These are phyloP conservation scores for Spodoptera picta DNA, from an alignment of 2,888 invertebrate genomes.

Conservation along the genomic window DNA sequence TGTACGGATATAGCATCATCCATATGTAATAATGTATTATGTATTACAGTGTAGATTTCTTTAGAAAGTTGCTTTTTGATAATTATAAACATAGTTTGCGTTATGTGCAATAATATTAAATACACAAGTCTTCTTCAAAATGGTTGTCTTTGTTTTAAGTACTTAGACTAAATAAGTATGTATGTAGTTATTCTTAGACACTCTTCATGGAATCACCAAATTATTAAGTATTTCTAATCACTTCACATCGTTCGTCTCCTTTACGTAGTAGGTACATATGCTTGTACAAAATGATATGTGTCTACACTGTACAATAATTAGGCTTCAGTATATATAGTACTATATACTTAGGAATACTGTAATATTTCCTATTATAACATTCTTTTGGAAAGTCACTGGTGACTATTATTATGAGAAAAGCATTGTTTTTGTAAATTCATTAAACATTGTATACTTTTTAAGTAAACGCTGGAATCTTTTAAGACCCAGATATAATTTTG, in stretches of 20 bases:
- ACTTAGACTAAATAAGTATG: constrained; percentile 46
- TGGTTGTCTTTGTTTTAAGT: constrained; percentile 54
- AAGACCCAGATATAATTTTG: constrained; percentile 56
- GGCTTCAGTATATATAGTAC: constrained; percentile 54
- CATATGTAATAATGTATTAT: constrained; percentile 25
- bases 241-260: constrained; percentile 54
- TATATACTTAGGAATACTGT: constrained; percentile 59
- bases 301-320: constrained; percentile 59
- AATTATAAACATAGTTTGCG: constrained; percentile 18
- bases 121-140: constrained; percentile 46
- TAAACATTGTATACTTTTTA: constrained; percentile 56
- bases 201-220: constrained; percentile 33
- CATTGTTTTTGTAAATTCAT: constrained; percentile 56
- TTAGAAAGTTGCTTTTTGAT: constrained; percentile 30
- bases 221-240: constrained; percentile 49
- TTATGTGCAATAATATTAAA: constrained; percentile 28
- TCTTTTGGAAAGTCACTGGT: constrained; percentile 47
- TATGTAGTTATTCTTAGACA: constrained; percentile 47
- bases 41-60: constrained; percentile 39
- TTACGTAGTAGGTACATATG: constrained; percentile 47
- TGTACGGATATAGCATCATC: constrained; percentile 20
- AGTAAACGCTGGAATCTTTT: constrained; percentile 53
- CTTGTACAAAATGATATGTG: constrained; percentile 62
- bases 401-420: constrained; percentile 51
- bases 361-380: constrained; percentile 51